Base-by-base conservation (phyloP, 1,140 invertebrate genomes). In the Drosophila serrata region DNA sequence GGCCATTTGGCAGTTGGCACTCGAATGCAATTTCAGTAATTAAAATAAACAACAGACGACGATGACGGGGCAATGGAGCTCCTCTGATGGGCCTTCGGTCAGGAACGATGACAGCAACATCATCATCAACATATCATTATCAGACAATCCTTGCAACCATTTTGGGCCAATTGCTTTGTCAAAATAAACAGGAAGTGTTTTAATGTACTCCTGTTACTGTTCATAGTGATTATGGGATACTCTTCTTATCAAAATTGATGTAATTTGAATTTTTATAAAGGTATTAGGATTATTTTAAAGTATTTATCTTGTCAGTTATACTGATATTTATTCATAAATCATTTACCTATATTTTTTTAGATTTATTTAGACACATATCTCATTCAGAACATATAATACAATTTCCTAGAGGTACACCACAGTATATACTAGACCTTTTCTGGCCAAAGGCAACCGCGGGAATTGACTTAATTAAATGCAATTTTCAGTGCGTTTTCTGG, bases 11-110 rank as follows among this genome's bases (percentile, higher is more conserved):
- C 85, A 88, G 81, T 91, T 85, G 78, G 88, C 88, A 91, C 88
- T 91, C 80, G 88, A 91, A 91, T 91, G 88, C 88, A 91, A 91
- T 91, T 91, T 91, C 88, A 91, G 88, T 91, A 91, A 91, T 91
- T 91, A 91, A 91, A 91, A 91, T 91, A 91, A 91, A 91, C 88
- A 91, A 81, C 81, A 65, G 63, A 46, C 65, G 35, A 75, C 40
- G 46, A 48, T 53, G 51, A n/a, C 42, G 64, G 49, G 70, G n/a
- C n/a, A n/a, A n/a, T 67, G 64, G 42, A 61, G 42, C 73, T 77
- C 46, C 53, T 82, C 48, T 67, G 69, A 42, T 15, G 61, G 33
- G 33, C 57, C 56, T 68, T 49, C 46, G 53, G 40, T 57, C 62
- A 53, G 59, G 40, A 56, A 59, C 59, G 60, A 79, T 70, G 75